Evolutionary conservation across 2,888 invertebrate genomes (phyloP), one percentile per base, ranked within the genome.

Genomic region (Scaptomyza tumidula): DNA sequence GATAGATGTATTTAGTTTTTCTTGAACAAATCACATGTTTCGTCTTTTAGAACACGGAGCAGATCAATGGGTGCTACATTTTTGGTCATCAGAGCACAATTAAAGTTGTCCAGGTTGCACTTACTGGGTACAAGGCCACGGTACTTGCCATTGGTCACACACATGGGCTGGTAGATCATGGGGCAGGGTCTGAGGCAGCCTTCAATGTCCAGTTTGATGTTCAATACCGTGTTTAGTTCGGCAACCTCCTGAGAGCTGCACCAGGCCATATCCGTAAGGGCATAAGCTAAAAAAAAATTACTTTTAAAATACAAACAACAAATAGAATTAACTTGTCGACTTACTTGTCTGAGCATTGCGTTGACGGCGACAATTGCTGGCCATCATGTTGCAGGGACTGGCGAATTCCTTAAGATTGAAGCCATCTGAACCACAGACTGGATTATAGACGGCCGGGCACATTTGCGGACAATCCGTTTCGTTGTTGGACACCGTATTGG

Each of bases 161-260:
- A 91, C 9, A 91, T 58, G 7, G 91, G 91, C 24, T 75, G 67
- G 55, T 87, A 90, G 56, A 89, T 89, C 89, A 91, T 76, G 39
- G 88, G 58, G 33, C 91, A 91, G 35, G 90, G 84, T 49, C 70
- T 86, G 11, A 86, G 14, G 56, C 91, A 91, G 6, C 74, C 75
- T 0, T 69, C 24, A 3, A 72, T 63, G 2, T 79, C 75, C 52
- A 89, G 55, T 41, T 81, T 80, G 24, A 86, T 48, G 37, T 68
- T 76, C 56, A 89, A 44, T 48, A 74, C 72, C n/a, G 75, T 68
- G 6, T 66, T 43, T 0, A 90, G 63, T 71, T 82, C 77, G 4
- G 74, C 68, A 29, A 89, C 78, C 33, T 82, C 57, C 69, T 89
- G 79, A 3, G 90, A 86, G 16, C 62, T 85, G 59, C 91, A 91